Percentiles rank a stretch among this genome's conserved stretches.
Evolutionary conservation across 2,113 vertebrate species (phyloP).

Genomic region (Plectropomus leopardus): DNA sequence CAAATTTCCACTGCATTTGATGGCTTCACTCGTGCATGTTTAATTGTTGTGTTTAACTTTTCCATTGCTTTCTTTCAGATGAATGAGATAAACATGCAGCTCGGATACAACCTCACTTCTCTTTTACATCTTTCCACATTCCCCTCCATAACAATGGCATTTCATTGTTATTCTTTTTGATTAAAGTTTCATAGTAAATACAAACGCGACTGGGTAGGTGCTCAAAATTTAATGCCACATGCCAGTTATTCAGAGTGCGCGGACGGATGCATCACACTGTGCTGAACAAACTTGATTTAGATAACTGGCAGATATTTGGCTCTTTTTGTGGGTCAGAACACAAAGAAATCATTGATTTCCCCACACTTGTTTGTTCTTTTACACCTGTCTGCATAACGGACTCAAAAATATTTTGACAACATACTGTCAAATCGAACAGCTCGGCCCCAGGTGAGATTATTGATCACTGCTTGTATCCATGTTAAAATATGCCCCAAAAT

Average conservation of each 20-base stretch:
- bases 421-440: background rate
- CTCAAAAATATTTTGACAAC: background rate
- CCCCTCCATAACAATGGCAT: constrained; percentile 25
- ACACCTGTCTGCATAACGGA: background rate
- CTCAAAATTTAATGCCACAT: constrained; percentile 42
- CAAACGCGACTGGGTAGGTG: constrained; percentile 21
- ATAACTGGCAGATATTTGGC: constrained; percentile 2
- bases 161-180: constrained; percentile 54
- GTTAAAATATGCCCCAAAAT: background rate
- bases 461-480: background rate
- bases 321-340: background rate
- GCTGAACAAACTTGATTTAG: constrained; percentile 11
- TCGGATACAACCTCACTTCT: background rate
- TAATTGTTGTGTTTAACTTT: constrained; percentile 14
- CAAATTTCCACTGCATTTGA: background rate
- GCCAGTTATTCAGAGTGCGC: constrained; percentile 12
- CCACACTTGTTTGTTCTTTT: background rate
- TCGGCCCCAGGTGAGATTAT: background rate
- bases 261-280: constrained; percentile 4
- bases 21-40: background rate
- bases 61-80: background rate
- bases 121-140: constrained; percentile 25
- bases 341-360: background rate
- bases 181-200: constrained; percentile 59
- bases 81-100: background rate